Evolutionary conservation across 2,888 invertebrate genomes (phyloP).

Genomic region (Phortica magna): DNA sequence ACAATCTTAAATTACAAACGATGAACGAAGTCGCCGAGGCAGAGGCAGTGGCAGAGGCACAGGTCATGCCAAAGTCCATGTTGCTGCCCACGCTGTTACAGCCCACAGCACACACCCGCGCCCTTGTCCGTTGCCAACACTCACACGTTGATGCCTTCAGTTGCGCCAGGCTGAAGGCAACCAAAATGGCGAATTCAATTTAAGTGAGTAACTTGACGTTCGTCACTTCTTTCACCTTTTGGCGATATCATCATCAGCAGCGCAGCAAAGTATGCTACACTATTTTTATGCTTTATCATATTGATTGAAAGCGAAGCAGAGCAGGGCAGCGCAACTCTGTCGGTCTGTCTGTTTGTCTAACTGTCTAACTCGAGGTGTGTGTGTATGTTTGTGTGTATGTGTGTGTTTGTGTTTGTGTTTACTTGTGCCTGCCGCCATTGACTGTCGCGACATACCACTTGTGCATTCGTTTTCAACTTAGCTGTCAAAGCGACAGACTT

Average conservation of each 20-base stretch:
- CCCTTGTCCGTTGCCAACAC: no score
- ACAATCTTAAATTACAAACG: constrained; percentile 48
- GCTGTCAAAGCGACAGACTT: constrained; percentile 29
- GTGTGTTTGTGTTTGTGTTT: neutral
- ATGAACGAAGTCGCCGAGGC: neutral
- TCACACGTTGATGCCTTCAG: neutral
- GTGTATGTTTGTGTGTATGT: neutral
- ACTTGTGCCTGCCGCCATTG: no score
- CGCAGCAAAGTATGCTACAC: constrained; percentile 24
- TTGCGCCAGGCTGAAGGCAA: neutral
- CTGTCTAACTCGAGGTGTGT: neutral
- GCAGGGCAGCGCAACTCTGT: no score
- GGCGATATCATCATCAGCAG: neutral
- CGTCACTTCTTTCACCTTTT: neutral
- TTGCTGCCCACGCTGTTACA: no score
- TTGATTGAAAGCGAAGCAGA: no score
- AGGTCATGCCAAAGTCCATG: neutral
- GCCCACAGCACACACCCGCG: no score
- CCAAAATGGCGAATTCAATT: neutral
- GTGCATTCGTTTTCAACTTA: constrained; percentile 19
- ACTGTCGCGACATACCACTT: neutral
- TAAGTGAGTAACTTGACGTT: neutral
- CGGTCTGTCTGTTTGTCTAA: no score
- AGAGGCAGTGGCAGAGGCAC: neutral
- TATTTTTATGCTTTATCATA: constrained; percentile 30